Evolutionary conservation across 1,140 invertebrate species (phyloP), one percentile per base, ranked within the genome.

Genomic region (Megalonaias nervosa): DNA sequence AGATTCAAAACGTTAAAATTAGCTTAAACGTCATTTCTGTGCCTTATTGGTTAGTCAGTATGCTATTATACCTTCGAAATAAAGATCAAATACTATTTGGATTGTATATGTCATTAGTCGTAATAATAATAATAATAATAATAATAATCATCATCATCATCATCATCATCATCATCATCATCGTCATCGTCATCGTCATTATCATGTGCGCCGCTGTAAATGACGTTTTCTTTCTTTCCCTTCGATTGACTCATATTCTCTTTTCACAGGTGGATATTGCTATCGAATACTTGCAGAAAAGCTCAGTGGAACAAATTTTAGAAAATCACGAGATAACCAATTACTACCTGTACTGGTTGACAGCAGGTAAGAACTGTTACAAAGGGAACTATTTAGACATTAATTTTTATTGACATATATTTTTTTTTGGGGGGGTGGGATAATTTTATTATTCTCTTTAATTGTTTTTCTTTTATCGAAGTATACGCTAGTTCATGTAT

Each of bases 271-370:
- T 85, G 16, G 74, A 81, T 58, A 23, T 77, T 21, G 74, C 79
- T 3, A 6, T 81, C 15, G 67, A 48, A 6, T 71, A 71, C 56
- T 31, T 83, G 12, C 19, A 48, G 12, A 62, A 38, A 0, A 64
- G 38, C 16, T 66, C 76, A 38, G 31, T 71, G 23, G 69, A 26
- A 15, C 21, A 61, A 5, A 60, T 73, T 9, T 15, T 78, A 17
- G 55, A 4, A 5, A 48, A 76, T 55, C 62, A n/a, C 0, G 59
- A 58, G 15, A 67, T 17, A 12, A 75, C 71, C 11, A 55, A 70
- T 14, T 73, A 77, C 38, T 73, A 67, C 16, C 26, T 85, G 14
- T 86, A 86, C 71, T 86, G 85, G 85, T 71, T 86, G 11, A 83
- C 82, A 66, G 80, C 85, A 65, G 85, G 85, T 86, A 77, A 81